Conservation (phyloP, 2,797 vertebrate genomes). For the Rhabdophis nuchalis region DNA sequence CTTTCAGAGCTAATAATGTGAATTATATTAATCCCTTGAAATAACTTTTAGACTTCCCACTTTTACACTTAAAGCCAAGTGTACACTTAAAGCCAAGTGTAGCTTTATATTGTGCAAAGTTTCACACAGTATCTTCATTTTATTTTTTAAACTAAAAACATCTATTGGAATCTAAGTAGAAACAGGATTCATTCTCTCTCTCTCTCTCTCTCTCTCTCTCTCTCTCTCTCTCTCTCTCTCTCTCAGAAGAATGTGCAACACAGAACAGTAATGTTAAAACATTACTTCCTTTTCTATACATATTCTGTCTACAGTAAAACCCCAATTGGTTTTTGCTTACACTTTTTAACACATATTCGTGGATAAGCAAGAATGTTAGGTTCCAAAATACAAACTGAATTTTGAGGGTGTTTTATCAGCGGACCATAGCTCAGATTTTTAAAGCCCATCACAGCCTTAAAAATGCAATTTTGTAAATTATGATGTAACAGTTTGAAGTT, state of each 20-base stretch:
- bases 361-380: background rate
- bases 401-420: background rate
- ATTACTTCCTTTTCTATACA: background rate
- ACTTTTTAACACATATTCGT: background rate
- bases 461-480: background rate
- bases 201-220: too few species aligned
- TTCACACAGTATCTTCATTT: background rate
- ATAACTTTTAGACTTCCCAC: background rate
- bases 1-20: background rate
- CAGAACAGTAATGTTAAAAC: background rate
- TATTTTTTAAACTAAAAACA: background rate
- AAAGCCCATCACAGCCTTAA: background rate
- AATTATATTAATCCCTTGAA: background rate
- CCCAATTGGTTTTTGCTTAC: background rate
- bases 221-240: too few species aligned
- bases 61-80: background rate
- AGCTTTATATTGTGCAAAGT: background rate
- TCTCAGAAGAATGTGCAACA: background rate
- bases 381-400: background rate
- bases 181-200: too few species aligned
- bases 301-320: background rate
- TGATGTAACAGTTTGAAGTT: background rate
- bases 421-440: background rate
- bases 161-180: background rate
- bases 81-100: background rate